Percentiles rank a stretch among this genome's conserved stretches.
These are phyloP conservation scores for Tolmerus cingulatus DNA, from an alignment of 2,888 invertebrate genomes.

Conservation along the genomic window DNA sequence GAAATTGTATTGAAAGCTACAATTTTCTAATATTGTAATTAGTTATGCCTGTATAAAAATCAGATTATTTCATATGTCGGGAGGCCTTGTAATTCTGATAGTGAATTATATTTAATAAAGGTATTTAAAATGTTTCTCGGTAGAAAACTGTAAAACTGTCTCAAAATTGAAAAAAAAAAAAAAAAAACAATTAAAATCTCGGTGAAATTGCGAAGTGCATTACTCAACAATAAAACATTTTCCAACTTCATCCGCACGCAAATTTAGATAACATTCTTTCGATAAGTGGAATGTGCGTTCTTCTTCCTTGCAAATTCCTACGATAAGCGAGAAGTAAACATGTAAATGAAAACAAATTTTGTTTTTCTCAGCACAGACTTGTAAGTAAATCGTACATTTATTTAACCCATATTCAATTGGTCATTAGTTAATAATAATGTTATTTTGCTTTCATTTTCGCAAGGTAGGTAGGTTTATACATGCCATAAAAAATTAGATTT, in stretches of 20 bases:
- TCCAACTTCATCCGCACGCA: neutral
- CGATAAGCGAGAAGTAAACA: neutral
- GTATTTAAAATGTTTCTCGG: neutral
- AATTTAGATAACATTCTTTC: neutral
- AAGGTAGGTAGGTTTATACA: too few relatives aligned
- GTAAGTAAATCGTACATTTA: neutral
- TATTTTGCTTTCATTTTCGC: too few relatives aligned
- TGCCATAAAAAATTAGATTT: too few relatives aligned
- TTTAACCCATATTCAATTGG: too few relatives aligned
- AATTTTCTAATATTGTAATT: too few relatives aligned
- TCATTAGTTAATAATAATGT: too few relatives aligned
- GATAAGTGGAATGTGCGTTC: neutral
- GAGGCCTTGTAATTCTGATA: too few relatives aligned
- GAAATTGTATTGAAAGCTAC: too few relatives aligned
- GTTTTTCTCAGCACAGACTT: neutral
- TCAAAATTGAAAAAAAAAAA: neutral
- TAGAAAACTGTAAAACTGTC: neutral
- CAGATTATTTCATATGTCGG: too few relatives aligned
- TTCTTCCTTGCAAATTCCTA: neutral
- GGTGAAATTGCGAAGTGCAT: neutral
- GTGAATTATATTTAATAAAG: too few relatives aligned
- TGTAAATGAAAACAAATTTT: neutral
- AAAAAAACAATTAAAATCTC: neutral
- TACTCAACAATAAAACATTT: neutral
- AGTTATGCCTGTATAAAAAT: too few relatives aligned